Conservation (phyloP, 2,888 invertebrate species). For the Ommatoiulus sabulosus region DNA sequence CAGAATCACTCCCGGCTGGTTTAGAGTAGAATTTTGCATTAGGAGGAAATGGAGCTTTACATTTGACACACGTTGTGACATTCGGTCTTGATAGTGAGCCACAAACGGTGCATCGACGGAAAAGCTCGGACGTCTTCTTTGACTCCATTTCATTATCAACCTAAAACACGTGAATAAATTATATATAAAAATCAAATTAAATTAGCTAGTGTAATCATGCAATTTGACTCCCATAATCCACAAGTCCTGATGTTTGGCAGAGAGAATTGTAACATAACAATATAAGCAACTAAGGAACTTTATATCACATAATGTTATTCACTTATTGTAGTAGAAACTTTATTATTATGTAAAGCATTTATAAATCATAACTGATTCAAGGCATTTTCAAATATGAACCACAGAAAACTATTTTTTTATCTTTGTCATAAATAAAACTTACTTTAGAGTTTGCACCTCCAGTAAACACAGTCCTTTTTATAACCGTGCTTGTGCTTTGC, state of each 20-base stretch:
- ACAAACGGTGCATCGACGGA: neutral
- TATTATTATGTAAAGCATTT: too few relatives aligned
- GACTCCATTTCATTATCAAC: neutral
- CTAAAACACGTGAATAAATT: neutral
- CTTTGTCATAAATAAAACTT: neutral
- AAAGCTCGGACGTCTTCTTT: neutral
- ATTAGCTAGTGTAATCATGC: too few relatives aligned
- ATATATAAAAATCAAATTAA: neutral
- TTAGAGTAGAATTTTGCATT: conserved; percentile 41
- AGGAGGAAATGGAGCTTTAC: neutral
- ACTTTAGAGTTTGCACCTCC: neutral
- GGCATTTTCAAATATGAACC: neutral
- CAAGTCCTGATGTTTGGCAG: too few relatives aligned
- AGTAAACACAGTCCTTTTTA: neutral
- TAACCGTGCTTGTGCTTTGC: conserved; percentile 1
- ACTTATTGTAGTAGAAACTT: too few relatives aligned
- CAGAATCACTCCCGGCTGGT: neutral
- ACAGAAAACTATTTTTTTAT: neutral
- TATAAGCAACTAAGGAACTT: too few relatives aligned
- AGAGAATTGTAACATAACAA: too few relatives aligned
- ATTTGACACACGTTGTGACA: neutral
- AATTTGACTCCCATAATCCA: too few relatives aligned
- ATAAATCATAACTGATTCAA: too few relatives aligned
- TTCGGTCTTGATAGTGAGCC: neutral
- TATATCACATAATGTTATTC: too few relatives aligned